Base-by-base conservation (phyloP, 2,113 vertebrate species). In the Gallinago paraguaiae region DNA sequence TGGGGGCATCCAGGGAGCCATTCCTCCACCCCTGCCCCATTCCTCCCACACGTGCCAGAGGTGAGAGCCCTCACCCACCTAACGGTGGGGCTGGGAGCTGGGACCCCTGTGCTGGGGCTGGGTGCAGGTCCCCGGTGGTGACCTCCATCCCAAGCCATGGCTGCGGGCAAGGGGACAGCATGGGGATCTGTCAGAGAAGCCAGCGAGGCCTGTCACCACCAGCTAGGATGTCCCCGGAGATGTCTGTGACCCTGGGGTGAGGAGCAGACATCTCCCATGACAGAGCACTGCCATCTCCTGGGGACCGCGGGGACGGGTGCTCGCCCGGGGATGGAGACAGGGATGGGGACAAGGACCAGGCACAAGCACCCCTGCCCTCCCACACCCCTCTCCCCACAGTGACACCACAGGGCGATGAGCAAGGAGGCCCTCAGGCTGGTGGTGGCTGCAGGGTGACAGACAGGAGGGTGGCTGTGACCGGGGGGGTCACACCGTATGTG, bases 281-380 rank as follows among this genome's bases (percentile, higher is more conserved):
- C 86, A 76, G 93, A 82, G 92, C 84, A 92, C 89, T 95, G 96
- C 96, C 96, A 89, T 63, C 96, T 96, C 91, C 95, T 95, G 96
- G 94, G 83, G 92, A 92, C 79, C 18, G 67, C 13, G 18, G 80
- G 95, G 83, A 95, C 24, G 56, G 87, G 90, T 90, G 63, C 53
- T 50, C 9, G 13, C 11, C 30, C 11, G 3, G 46, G 61, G 12
- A 48, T 8, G 28, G 43, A 35, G 25, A 48, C 25, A 31, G 24
- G 8, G 15, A 11, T 25, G 53, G 43, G 41, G 37, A 72, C 41
- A 2, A 2, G 31, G 48, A 37, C 15, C 8, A 1, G 16, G 63
- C 14, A 25, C 22, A 4, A 17, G 17, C 46, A 54, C 24, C 30
- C 24, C 48, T 8, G 19, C 17, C 33, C 61, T 46, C 22, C 57